Conservation (phyloP, 2,113 vertebrate genomes). For the Pycnonotus jocosus region DNA sequence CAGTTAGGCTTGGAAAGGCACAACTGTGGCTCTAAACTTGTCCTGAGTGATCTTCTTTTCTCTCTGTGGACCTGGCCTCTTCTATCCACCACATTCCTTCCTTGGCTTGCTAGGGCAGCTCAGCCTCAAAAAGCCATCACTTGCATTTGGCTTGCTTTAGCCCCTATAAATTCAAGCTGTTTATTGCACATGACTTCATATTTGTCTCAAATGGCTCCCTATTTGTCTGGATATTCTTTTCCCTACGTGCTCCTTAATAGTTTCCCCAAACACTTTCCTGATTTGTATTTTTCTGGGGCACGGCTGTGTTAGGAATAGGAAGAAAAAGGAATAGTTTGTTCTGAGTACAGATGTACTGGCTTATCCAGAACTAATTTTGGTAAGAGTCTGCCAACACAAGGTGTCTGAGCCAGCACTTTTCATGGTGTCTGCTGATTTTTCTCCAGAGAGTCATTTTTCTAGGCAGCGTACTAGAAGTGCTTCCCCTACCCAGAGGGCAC, state of each 20-base stretch:
- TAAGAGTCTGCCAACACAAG: conserved; percentile 18
- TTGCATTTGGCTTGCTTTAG: not conserved
- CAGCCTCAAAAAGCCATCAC: not conserved
- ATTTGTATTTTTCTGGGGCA: not conserved
- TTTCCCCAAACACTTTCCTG: conserved; percentile 46
- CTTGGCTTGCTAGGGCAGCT: not conserved
- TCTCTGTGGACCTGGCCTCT: not conserved
- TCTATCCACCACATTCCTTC: not conserved
- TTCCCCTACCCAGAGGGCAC: not conserved
- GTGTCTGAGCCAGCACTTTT: conserved; percentile 24
- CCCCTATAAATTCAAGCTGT: not conserved
- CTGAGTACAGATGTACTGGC: conserved; percentile 28
- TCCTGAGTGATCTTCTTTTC: rapidly evolving
- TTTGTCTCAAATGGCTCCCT: conserved; percentile 5
- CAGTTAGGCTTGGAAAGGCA: not conserved
- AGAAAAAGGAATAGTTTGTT: conserved; percentile 14
- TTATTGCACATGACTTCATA: conserved; percentile 26
- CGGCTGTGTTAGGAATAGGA: not conserved
- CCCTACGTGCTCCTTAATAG: not conserved
- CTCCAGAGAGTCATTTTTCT: conserved; percentile 8
- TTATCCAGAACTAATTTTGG: conserved; percentile 40
- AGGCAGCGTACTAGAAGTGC: not conserved
- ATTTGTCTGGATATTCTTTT: conserved; percentile 6
- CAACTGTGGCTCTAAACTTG: not conserved
- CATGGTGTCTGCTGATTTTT: conserved; percentile 28